phyloP scores from a whole-genome alignment of 2,797 vertebrate species.

The Poecilia picta region DNA sequence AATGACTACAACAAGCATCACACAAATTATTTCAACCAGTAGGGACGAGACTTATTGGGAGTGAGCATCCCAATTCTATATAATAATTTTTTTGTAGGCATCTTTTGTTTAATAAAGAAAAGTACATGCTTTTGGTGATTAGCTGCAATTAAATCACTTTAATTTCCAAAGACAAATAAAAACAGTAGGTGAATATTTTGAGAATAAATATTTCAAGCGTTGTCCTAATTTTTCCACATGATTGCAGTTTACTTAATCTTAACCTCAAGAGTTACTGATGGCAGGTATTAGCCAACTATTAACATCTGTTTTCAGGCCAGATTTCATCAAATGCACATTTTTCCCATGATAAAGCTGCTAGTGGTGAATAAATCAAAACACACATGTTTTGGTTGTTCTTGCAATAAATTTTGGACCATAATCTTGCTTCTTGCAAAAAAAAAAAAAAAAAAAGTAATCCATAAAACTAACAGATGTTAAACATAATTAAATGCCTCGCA shows the following conservation, averaged over 20 bases:
- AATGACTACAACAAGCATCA: no score
- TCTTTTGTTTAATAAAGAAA: not conserved
- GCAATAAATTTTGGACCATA: not conserved
- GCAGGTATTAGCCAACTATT: not conserved
- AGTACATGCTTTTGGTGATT: not conserved
- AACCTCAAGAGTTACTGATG: not conserved
- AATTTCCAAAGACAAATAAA: not conserved
- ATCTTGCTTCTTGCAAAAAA: not conserved
- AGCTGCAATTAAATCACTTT: not conserved
- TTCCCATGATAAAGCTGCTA: not conserved
- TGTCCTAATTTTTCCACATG: not conserved
- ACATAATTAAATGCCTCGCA: not conserved
- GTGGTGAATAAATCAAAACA: not conserved
- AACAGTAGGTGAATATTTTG: not conserved
- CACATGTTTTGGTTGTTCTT: not conserved
- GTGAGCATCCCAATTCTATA: not conserved
- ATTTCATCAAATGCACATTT: not conserved
- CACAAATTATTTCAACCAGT: not conserved
- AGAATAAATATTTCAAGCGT: not conserved
- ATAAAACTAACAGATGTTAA: not conserved
- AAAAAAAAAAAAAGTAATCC: not conserved
- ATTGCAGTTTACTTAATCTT: not conserved
- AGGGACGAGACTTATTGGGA: not conserved
- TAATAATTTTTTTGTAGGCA: not conserved
- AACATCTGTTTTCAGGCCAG: not conserved